phyloP scores from a whole-genome alignment of 2,888 invertebrate species.

The Aporophyla lueneburgensis region DNA sequence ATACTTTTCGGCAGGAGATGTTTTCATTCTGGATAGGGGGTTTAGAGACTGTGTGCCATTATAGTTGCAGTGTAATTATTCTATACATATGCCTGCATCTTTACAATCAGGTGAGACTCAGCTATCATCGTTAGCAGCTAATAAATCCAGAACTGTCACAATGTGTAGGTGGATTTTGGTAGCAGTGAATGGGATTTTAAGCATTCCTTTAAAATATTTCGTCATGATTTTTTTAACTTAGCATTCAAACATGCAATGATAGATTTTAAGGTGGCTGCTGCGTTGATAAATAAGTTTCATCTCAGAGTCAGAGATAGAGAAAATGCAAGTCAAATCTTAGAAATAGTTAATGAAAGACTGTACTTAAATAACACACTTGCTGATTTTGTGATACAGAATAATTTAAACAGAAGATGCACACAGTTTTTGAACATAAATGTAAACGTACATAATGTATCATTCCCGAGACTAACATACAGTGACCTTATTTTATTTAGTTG shows the following conservation, averaged over 20 bases:
- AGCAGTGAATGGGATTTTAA: neutral
- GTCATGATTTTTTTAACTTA: neutral
- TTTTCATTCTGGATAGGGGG: too few relatives aligned
- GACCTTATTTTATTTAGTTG: too few relatives aligned
- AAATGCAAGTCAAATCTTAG: neutral
- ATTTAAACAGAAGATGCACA: slow-evolving; percentile 4
- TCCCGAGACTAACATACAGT: too few relatives aligned
- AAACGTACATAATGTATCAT: neutral
- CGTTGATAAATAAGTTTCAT: neutral
- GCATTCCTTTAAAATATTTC: neutral
- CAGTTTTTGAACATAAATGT: slow-evolving; percentile 1
- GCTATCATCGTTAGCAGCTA: neutral
- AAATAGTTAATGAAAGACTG: neutral
- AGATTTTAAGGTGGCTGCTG: neutral
- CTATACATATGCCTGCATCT: too few relatives aligned
- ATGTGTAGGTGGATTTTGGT: too few relatives aligned
- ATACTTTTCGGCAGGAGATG: too few relatives aligned
- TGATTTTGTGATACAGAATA: neutral
- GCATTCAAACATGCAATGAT: neutral
- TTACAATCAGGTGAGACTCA: too few relatives aligned
- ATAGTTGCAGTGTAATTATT: too few relatives aligned
- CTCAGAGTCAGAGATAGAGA: neutral
- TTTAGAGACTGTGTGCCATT: too few relatives aligned
- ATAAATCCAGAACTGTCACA: too few relatives aligned
- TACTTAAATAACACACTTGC: neutral